A percentile compares a stretch with the other conserved stretches of the same genome.
Evolutionary conservation across 1,140 invertebrate genomes (phyloP).

Genomic region (Oppia nitens): DNA sequence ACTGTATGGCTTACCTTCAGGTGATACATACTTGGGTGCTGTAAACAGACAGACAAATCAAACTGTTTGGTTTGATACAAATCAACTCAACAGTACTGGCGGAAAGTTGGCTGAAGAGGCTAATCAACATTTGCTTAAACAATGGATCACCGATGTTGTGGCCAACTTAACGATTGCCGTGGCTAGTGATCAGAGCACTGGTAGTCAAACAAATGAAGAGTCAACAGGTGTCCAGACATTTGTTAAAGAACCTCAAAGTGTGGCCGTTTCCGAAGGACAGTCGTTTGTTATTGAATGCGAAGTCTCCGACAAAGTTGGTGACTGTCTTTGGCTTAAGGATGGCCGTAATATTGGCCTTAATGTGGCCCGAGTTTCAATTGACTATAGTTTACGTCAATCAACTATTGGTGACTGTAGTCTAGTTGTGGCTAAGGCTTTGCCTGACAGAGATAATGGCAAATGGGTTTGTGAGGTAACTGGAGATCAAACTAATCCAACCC

Average conservation of each 20-base stretch:
- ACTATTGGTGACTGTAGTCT: constrained; percentile 19
- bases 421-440: constrained; percentile 1
- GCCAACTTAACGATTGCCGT: background rate
- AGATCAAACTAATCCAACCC: background rate
- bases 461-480: constrained; percentile 20
- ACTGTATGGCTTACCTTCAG: background rate
- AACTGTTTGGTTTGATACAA: constrained; percentile 16
- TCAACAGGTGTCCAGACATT: constrained; percentile 11
- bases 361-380: constrained; percentile 5
- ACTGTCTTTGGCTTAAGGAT: constrained; percentile 20
- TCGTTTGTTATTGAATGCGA: constrained; percentile 17
- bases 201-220: background rate
- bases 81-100: constrained; percentile 9
- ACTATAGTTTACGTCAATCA: constrained; percentile 10
- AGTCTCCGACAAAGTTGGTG: constrained; percentile 13
- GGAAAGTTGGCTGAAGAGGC: constrained; percentile 16
- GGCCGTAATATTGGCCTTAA: constrained; percentile 17
- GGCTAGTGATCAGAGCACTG: no score
- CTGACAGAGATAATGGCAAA: constrained; percentile 16
- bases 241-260: constrained; percentile 11
- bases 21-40: background rate
- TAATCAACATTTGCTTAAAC: constrained; percentile 14
- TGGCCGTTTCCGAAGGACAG: constrained; percentile 9
- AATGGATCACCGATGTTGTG: constrained; percentile 14
- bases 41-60: background rate